These are phyloP conservation scores for Hedychridium roseum DNA, from an alignment of 2,888 invertebrate genomes.

Conservation along the genomic window DNA sequence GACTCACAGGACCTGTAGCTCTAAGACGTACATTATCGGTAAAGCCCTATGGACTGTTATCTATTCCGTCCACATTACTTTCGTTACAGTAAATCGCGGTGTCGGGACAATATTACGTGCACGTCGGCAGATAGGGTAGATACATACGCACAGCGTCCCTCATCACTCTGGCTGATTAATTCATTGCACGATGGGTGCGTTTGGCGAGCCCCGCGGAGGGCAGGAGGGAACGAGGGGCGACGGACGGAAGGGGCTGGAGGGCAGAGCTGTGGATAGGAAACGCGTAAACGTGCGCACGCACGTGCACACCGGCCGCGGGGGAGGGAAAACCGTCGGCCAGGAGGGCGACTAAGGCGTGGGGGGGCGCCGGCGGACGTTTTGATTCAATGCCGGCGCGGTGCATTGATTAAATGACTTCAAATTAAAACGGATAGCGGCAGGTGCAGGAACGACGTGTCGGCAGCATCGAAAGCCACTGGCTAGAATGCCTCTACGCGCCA, in stretches of 20 bases:
- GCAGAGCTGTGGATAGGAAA: background rate
- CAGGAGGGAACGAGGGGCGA: no score
- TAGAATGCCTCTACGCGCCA: no score
- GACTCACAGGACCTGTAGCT: no score
- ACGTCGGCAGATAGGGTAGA: no score
- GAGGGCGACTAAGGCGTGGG: background rate
- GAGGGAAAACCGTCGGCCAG: background rate
- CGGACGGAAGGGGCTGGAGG: no score
- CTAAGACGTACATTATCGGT: no score
- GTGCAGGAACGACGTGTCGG: no score
- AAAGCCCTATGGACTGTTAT: no score
- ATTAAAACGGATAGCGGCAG: conserved; percentile 43
- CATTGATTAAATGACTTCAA: conserved; percentile 48
- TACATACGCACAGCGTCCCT: conserved; percentile 23
- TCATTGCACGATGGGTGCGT: conserved; percentile 37
- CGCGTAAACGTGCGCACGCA: background rate
- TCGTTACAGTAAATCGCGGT: background rate
- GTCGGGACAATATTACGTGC: background rate
- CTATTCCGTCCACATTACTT: no score
- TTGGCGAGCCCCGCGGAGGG: no score
- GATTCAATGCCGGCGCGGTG: conserved; percentile 46
- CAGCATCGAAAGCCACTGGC: no score
- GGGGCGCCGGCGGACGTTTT: conserved; percentile 34
- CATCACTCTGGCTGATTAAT: conserved; percentile 48
- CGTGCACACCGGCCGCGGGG: background rate